A percentile compares a stretch with the other conserved stretches of the same genome.
These are phyloP conservation scores for Sceloporus tristichus DNA, from an alignment of 2,113 vertebrate genomes.

Conservation along the genomic window DNA sequence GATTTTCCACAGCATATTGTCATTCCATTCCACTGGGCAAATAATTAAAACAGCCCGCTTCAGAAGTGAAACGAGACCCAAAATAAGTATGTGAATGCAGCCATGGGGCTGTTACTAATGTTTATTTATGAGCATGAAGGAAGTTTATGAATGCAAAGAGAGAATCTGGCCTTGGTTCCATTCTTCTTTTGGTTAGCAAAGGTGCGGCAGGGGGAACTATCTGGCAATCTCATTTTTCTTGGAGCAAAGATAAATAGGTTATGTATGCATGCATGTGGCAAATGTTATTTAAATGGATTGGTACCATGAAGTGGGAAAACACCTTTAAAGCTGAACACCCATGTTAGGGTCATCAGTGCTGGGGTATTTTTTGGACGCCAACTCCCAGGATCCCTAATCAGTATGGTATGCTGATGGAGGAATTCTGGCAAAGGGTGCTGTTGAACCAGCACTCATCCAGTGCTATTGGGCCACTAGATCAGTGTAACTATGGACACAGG, in stretches of 20 bases:
- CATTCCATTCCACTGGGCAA: conserved; percentile 3
- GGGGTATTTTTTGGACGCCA: not conserved
- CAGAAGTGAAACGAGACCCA: not conserved
- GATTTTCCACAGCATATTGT: conserved; percentile 22
- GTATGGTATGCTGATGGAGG: too few relatives aligned
- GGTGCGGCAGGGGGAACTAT: not conserved
- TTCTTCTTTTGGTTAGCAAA: not conserved
- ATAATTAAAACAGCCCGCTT: conserved; percentile 19
- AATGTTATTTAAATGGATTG: not conserved
- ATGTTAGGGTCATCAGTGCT: not conserved
- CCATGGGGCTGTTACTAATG: conserved; percentile 28
- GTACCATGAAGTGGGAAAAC: not conserved
- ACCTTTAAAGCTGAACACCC: not conserved
- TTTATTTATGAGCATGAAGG: conserved; percentile 19
- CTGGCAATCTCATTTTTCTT: not conserved
- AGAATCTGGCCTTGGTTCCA: not conserved
- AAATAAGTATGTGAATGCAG: not conserved
- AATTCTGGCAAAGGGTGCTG: too few relatives aligned
- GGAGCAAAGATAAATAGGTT: not conserved
- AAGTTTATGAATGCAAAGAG: not conserved
- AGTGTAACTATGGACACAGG: too few relatives aligned
- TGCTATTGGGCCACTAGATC: too few relatives aligned
- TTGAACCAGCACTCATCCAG: too few relatives aligned
- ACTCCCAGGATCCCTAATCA: too few relatives aligned
- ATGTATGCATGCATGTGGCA: not conserved